Base-by-base conservation (phyloP, 1,140 invertebrate species). In the Hetaerina americana region DNA sequence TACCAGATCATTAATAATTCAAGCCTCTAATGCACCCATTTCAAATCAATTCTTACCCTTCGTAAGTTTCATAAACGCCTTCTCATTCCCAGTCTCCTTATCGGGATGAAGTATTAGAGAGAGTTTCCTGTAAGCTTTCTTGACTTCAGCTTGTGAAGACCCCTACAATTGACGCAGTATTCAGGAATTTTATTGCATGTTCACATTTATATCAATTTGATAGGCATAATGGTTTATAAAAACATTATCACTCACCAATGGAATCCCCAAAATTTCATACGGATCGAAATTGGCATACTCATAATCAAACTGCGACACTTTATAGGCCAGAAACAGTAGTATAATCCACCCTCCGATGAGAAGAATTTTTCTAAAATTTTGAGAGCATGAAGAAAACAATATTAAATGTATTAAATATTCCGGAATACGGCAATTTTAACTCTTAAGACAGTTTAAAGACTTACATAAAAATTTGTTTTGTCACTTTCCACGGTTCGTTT, bases 261-360 rank as follows among this genome's bases (percentile, higher is more conserved):
- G 89, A 76, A 99, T 86, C 70, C 90, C 90, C 27, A 99, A 84
- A 78, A 99, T 98, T 82, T 96, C 93, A 84, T 96, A 99, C 0
- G 97, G 97, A 86, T 99, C 97, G 87, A 98, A 99, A 81, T 97
- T 98, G 22, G 95, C 92, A 88, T 96, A 94, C 84, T 98, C 95
- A 84, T 97, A 94, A 79, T 99, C 95, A 83, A 98, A 95, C 81
- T 97, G 93, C 0, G 95, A 95, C 8, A 98, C 94, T 87, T 98
- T 97, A 80, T 98, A 98, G 0, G 94, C 92, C 71, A 98, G 82
- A 69, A 95, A 87, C 66, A 90, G 84, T 78, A 99, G 87, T 26
- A 94, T 79, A 5, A 91, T 82, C 97, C 97, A 99, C 72, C 95
- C 95, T 75, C 91, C 79, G 27, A 96, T 84, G 28, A 99, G 83